Conservation (phyloP, 2,113 vertebrate species). For the Oenanthe melanoleuca region DNA sequence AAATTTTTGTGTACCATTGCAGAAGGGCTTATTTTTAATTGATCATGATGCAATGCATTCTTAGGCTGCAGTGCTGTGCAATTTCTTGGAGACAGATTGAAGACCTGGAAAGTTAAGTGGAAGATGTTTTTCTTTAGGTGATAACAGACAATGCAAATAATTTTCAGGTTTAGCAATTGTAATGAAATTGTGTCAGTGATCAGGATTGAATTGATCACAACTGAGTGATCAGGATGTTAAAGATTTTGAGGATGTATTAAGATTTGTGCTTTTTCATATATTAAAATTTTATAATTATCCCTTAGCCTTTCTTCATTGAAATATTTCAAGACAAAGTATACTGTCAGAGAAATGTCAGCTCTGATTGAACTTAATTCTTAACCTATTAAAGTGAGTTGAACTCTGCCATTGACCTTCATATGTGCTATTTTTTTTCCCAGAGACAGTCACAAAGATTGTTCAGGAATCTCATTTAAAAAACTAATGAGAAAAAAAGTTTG, state of each 20-base stretch:
- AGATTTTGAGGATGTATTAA: neutral
- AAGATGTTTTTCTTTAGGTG: neutral
- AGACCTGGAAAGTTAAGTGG: neutral
- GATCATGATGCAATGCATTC: neutral
- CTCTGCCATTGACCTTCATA: accelerated
- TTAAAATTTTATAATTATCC: neutral
- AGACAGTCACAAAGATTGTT: neutral
- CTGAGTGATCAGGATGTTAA: neutral
- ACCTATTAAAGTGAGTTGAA: neutral
- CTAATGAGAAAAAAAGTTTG: neutral
- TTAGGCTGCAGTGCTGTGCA: neutral
- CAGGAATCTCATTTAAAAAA: neutral
- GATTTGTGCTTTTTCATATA: neutral
- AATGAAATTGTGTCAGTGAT: neutral
- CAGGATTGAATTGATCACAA: neutral
- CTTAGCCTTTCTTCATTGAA: neutral
- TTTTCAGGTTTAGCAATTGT: neutral
- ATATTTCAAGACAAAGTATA: neutral
- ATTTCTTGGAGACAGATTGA: neutral
- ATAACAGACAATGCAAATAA: neutral
- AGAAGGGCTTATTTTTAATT: neutral
- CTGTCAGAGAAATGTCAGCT: neutral
- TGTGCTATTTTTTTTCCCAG: neutral
- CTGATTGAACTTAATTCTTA: neutral
- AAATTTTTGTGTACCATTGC: neutral